These are phyloP conservation scores for Microplitis mediator DNA, from an alignment of 1,140 invertebrate species.

Conservation along the genomic window DNA sequence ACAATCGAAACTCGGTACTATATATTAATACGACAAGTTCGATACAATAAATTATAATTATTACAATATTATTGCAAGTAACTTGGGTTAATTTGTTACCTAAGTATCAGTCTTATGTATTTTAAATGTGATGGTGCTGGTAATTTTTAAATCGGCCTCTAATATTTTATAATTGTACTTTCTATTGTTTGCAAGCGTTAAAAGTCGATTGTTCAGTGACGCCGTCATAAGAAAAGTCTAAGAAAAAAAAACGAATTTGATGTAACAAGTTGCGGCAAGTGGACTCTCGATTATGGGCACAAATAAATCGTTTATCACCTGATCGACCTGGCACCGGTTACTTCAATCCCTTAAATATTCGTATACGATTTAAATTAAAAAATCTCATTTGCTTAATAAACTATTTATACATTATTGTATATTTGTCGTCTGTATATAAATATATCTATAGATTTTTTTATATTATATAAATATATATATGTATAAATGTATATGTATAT, in stretches of 20 bases:
- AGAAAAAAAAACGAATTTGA: not conserved
- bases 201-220: not conserved
- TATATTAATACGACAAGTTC: too few species aligned
- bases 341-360: constrained; percentile 7
- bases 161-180: not conserved
- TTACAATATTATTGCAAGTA: constrained; percentile 13
- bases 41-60: too few species aligned
- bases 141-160: not conserved
- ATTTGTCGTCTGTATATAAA: not conserved
- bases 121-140: constrained; percentile 8
- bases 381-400: not conserved
- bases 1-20: too few species aligned
- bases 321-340: constrained; percentile 1
- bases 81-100: not conserved
- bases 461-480: constrained; percentile 23
- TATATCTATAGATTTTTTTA: constrained; percentile 1
- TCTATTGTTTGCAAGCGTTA: not conserved
- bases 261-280: not conserved
- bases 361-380: constrained; percentile 16
- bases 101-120: constrained; percentile 17
- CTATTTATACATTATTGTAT: not conserved
- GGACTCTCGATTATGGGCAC: not conserved
- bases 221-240: not conserved
- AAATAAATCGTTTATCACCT: constrained; percentile 1
- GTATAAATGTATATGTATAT: constrained; percentile 40